Evolutionary conservation across 2,797 vertebrate genomes (phyloP).

Genomic region (Neoniphon sammara): DNA sequence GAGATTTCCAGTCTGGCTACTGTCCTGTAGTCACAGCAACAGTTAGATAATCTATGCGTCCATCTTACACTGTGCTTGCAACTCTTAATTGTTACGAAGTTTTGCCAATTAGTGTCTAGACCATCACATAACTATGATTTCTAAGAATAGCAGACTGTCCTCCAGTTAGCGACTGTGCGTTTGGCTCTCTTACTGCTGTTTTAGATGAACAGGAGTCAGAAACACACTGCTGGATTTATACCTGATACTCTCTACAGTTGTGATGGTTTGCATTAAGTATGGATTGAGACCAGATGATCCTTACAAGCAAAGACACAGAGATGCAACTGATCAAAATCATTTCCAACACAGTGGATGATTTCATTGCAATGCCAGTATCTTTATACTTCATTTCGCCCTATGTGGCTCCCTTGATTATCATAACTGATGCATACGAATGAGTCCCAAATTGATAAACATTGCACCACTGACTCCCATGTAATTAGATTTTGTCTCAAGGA

Average conservation of each 20-base stretch:
- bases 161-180: background rate
- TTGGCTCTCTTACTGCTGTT: background rate
- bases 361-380: background rate
- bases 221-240: background rate
- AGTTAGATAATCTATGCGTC: too few relatives aligned
- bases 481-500: too few relatives aligned
- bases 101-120: too few relatives aligned
- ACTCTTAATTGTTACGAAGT: too few relatives aligned
- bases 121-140: too few relatives aligned
- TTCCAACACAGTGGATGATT: slow-evolving; percentile 1
- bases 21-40: too few relatives aligned
- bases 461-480: too few relatives aligned
- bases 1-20: too few relatives aligned
- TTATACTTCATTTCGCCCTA: background rate
- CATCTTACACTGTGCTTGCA: too few relatives aligned
- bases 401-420: background rate
- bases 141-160: too few relatives aligned
- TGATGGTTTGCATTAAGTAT: slow-evolving; percentile 5
- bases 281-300: slow-evolving; percentile 8
- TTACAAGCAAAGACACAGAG: background rate
- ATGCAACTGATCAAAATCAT: slow-evolving; percentile 6
- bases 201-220: slow-evolving; percentile 6
- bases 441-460: too few relatives aligned
- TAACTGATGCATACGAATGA: background rate
- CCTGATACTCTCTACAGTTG: slow-evolving; percentile 17